Percentiles rank a stretch among this genome's conserved stretches.
phyloP scores from a whole-genome alignment of 2,113 vertebrate species.

The Microcebus lehilahytsara region DNA sequence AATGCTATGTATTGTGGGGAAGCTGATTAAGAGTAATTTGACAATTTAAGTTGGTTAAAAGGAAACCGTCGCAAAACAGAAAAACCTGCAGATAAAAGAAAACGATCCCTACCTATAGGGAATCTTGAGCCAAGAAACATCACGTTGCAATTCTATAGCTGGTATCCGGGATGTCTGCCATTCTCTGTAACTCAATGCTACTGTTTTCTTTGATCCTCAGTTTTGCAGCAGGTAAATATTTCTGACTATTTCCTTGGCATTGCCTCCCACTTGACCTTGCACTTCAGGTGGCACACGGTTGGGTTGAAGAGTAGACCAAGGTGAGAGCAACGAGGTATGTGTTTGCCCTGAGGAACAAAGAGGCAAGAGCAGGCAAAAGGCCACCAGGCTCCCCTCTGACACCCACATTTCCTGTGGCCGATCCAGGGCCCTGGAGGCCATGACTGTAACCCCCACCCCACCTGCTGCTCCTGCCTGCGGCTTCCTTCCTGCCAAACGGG shows the following conservation, averaged over 20 bases:
- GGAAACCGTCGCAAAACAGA: background rate
- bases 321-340: accelerated
- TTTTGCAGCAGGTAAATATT: too few relatives aligned
- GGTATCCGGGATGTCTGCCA: background rate
- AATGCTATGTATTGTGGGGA: background rate
- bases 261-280: background rate
- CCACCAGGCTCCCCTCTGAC: background rate
- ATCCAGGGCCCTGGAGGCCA: background rate
- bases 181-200: background rate
- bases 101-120: background rate
- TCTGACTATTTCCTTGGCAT: background rate
- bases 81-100: background rate
- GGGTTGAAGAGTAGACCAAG: accelerated
- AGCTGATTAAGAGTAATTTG: background rate
- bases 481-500: background rate
- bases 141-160: accelerated
- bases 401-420: background rate
- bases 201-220: background rate
- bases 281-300: accelerated
- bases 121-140: background rate
- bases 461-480: background rate
- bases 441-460: too few relatives aligned
- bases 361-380: too few relatives aligned
- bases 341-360: accelerated
- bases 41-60: background rate